Conservation (phyloP, 2,797 vertebrate species). For the Philypnodon macrostomus region DNA sequence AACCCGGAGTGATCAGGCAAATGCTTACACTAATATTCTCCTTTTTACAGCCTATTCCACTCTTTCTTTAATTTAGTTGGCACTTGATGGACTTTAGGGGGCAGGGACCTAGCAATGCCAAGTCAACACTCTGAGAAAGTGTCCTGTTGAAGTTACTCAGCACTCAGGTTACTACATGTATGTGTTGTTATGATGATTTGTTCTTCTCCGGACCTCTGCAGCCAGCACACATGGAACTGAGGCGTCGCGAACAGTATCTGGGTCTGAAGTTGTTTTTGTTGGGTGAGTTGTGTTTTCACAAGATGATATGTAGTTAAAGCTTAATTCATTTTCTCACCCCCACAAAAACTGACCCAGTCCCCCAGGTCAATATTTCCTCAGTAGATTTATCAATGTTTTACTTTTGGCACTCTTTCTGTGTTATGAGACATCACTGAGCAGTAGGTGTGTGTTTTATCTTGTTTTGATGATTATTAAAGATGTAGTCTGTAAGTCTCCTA, state of each 20-base stretch:
- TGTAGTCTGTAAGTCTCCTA: too few species aligned
- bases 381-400: too few species aligned
- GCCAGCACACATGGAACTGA: background rate
- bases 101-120: conserved; percentile 48
- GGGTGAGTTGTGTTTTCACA: background rate
- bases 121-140: conserved; percentile 50
- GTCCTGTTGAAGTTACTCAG: conserved; percentile 19
- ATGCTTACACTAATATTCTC: conserved; percentile 67
- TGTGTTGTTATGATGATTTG: too few species aligned
- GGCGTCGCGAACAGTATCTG: background rate
- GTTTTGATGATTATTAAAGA: too few species aligned
- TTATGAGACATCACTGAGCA: too few species aligned
- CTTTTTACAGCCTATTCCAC: conserved; percentile 19
- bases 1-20: conserved; percentile 58
- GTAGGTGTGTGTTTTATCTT: too few species aligned
- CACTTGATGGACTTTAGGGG: conserved; percentile 42
- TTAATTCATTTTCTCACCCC: conserved; percentile 3
- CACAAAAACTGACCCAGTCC: too few species aligned
- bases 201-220: too few species aligned
- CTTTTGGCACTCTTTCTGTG: too few species aligned
- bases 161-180: conserved; percentile 11
- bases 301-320: background rate
- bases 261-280: background rate
- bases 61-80: conserved; percentile 55
- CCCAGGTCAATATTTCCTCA: too few species aligned